Conservation (phyloP, 2,888 invertebrate genomes). For the Nephrocerus scutellatus region DNA sequence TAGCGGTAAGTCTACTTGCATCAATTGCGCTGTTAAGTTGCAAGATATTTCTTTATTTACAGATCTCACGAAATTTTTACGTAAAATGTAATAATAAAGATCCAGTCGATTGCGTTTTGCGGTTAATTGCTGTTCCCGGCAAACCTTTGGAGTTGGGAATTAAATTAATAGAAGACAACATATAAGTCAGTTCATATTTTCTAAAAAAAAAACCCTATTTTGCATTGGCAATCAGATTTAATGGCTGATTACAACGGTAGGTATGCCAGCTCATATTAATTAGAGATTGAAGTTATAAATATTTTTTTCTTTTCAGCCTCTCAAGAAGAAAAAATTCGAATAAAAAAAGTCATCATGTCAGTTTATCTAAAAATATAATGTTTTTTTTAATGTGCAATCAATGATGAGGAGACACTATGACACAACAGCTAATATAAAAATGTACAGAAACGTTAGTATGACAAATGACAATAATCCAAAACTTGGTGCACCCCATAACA, state of each 20-base stretch:
- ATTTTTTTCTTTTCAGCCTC: no score
- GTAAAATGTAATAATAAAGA: slow-evolving; percentile 51
- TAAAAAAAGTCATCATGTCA: slow-evolving; percentile 7
- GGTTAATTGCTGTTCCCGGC: slow-evolving; percentile 56
- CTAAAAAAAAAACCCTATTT: no score
- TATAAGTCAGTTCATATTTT: no score
- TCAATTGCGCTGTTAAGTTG: background rate
- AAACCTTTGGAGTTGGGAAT: slow-evolving; percentile 32
- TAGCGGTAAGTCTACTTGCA: slow-evolving; percentile 51
- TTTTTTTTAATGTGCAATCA: slow-evolving; percentile 3
- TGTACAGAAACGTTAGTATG: slow-evolving; percentile 29
- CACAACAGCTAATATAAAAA: slow-evolving; percentile 35
- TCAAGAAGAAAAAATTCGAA: slow-evolving; percentile 11
- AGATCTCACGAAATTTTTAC: slow-evolving; percentile 51
- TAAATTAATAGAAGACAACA: slow-evolving; percentile 17
- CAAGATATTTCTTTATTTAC: slow-evolving; percentile 12
- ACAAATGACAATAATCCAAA: slow-evolving; percentile 34
- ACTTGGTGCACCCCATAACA: slow-evolving; percentile 34
- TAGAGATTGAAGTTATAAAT: no score
- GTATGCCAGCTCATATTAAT: no score
- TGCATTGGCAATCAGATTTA: no score
- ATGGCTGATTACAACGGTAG: no score
- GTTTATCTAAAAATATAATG: background rate
- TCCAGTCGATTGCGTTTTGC: slow-evolving; percentile 52
- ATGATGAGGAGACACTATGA: slow-evolving; percentile 22